Conservation (phyloP, 2,888 invertebrate genomes). For the Acanthosoma haemorrhoidale region DNA sequence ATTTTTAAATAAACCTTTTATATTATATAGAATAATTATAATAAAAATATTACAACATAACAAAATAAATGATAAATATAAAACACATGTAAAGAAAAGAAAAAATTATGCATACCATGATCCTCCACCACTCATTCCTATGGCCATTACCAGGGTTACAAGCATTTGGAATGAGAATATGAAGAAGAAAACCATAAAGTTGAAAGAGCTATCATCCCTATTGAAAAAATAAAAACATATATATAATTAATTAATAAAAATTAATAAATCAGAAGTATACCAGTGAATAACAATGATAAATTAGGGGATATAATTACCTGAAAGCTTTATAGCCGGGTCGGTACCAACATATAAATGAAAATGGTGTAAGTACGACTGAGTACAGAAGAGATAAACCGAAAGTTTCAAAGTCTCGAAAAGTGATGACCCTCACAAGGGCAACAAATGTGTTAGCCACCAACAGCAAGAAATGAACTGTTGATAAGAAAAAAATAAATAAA, state of each 20-base stretch:
- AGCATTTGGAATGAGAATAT: constrained; percentile 95
- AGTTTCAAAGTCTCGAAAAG: constrained; percentile 56
- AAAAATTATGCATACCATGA: constrained; percentile 67
- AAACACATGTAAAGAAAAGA: constrained; percentile 11
- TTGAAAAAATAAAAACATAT: constrained; percentile 40
- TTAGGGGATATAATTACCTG: constrained; percentile 51
- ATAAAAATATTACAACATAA: too few relatives aligned
- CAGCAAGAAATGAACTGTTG: constrained; percentile 82
- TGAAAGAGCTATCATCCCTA: constrained; percentile 96
- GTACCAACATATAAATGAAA: constrained; percentile 98
- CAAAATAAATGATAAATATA: too few relatives aligned
- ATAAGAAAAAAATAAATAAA: constrained; percentile 36
- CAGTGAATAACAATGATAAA: not conserved
- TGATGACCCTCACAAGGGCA: constrained; percentile 69
- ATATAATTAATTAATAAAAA: not conserved
- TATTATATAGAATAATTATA: too few relatives aligned
- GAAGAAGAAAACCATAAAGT: constrained; percentile 99
- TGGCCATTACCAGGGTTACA: constrained; percentile 77
- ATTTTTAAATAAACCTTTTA: too few relatives aligned
- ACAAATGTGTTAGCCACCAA: constrained; percentile 82
- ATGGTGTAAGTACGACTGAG: constrained; percentile 84
- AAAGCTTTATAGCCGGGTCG: constrained; percentile 98
- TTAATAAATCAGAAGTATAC: not conserved
- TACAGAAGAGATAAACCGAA: constrained; percentile 88
- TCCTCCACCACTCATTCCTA: constrained; percentile 79